Percentiles rank a stretch among this genome's conserved stretches.
phyloP scores from a whole-genome alignment of 2,888 invertebrate genomes.

The Rhorus exstirpatorius region DNA sequence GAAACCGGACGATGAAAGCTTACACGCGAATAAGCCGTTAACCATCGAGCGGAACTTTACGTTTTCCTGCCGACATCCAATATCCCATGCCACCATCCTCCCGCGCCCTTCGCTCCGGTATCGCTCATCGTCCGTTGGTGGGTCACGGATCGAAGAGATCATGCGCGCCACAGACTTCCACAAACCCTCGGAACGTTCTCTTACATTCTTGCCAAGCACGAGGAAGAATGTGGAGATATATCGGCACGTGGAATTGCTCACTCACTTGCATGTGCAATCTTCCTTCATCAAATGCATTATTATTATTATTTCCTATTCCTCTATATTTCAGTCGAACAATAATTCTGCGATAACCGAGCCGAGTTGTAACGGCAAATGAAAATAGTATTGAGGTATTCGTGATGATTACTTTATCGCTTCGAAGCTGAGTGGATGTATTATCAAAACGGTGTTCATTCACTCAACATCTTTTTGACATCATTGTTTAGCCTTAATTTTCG shows the following conservation, averaged over 20 bases:
- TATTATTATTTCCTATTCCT: not conserved
- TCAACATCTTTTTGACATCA: no score
- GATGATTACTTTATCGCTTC: no score
- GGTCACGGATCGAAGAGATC: slow-evolving; percentile 61
- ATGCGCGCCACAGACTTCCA: slow-evolving; percentile 41
- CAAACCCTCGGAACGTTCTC: slow-evolving; percentile 12
- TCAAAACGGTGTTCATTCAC: no score
- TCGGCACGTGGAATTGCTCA: slow-evolving; percentile 36
- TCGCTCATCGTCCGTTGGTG: slow-evolving; percentile 44
- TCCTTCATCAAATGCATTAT: slow-evolving; percentile 28
- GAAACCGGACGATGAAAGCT: slow-evolving; percentile 5
- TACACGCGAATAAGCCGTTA: slow-evolving; percentile 6
- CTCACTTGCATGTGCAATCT: slow-evolving; percentile 55
- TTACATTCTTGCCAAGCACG: slow-evolving; percentile 36
- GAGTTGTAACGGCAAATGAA: not conserved
- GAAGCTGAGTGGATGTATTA: no score
- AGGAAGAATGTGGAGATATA: slow-evolving; percentile 38
- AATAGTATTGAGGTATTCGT: not conserved
- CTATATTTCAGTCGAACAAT: not conserved
- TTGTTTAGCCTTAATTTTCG: no score
- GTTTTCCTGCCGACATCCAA: slow-evolving; percentile 22
- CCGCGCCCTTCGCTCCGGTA: slow-evolving; percentile 30
- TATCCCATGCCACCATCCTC: not conserved
- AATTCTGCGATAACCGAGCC: slow-evolving; percentile 30
- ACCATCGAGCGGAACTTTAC: slow-evolving; percentile 21